A percentile compares a stretch with the other conserved stretches of the same genome.
phyloP scores from a whole-genome alignment of 2,888 invertebrate species.

The Ophraella communa region DNA sequence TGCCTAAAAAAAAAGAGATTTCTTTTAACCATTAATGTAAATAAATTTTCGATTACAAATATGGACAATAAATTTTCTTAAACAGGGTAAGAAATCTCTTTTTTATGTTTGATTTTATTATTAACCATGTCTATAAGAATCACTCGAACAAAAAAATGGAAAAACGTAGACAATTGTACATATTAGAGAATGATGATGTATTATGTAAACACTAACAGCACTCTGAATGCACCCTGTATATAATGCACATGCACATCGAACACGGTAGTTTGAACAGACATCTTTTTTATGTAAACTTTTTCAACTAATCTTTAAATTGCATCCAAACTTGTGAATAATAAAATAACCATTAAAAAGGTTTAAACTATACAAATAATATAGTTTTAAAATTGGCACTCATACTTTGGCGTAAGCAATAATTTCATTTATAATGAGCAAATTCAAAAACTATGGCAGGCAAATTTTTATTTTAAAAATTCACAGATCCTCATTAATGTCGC shows the following conservation, averaged over 20 bases:
- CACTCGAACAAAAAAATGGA: constrained; percentile 27
- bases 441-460: no score
- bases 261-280: constrained; percentile 37
- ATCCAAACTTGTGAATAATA: not conserved
- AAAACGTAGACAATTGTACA: constrained; percentile 35
- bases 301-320: not conserved
- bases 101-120: constrained; percentile 31
- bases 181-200: constrained; percentile 38
- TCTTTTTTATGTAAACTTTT: constrained; percentile 7
- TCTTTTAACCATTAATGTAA: constrained; percentile 22
- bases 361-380: not conserved
- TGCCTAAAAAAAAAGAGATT: constrained; percentile 28
- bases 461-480: no score
- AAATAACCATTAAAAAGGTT: not conserved
- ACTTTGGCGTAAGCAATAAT: no score
- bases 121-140: constrained; percentile 12
- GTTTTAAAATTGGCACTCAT: not conserved
- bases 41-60: constrained; percentile 21
- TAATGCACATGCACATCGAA: constrained; percentile 46
- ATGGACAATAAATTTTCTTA: constrained; percentile 37
- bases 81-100: constrained; percentile 42
- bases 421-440: no score
- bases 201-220: constrained; percentile 42
- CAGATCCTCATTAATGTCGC: no score
- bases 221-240: constrained; percentile 47